Evolutionary conservation across 2,888 invertebrate genomes (phyloP), one percentile per base, ranked within the genome.

Genomic region (Sinodicranocentrus sp.): DNA sequence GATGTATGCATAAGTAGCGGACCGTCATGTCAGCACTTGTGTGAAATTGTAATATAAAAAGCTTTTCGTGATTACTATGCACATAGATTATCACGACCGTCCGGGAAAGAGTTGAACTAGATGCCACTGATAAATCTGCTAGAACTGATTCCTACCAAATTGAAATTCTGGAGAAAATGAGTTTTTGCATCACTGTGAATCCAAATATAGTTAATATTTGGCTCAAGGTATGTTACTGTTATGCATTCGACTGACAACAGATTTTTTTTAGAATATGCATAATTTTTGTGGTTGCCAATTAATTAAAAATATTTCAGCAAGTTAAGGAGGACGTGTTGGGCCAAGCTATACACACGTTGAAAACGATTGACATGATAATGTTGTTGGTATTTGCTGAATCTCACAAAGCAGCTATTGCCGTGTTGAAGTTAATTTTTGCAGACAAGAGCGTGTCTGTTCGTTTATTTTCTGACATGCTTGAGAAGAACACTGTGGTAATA

Each of bases 281-380:
- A n/a, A n/a, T n/a, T n/a, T n/a, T n/a, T n/a, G n/a, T n/a, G n/a
- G n/a, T n/a, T n/a, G n/a, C n/a, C n/a, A n/a, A n/a, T n/a, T n/a
- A n/a, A n/a, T n/a, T n/a, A n/a, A n/a, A n/a, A n/a, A n/a, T n/a
- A n/a, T n/a, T n/a, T n/a, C n/a, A n/a, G n/a, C n/a, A n/a, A n/a
- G n/a, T n/a, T n/a, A 87, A 85, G 52, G 76, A 87, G 8, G 82
- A 85, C 48, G 8, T 85, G 15, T 19, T 6, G 8, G 39, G 63
- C 10, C 1, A 0, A 2, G 44, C 33, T 5, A 2, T 48, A 10
- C 70, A 78, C 0, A 17, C 6, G 6, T 63, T 84, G 6, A 67
- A 71, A n/a, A 52, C 82, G 0, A 48, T 86, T 48, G 87, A 87
- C 61, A 54, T 87, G 19, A 33, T 86, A 0, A 82, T 87, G 59